Evolutionary conservation across 2,797 vertebrate species (phyloP).

Genomic region (Bradypus variegatus): DNA sequence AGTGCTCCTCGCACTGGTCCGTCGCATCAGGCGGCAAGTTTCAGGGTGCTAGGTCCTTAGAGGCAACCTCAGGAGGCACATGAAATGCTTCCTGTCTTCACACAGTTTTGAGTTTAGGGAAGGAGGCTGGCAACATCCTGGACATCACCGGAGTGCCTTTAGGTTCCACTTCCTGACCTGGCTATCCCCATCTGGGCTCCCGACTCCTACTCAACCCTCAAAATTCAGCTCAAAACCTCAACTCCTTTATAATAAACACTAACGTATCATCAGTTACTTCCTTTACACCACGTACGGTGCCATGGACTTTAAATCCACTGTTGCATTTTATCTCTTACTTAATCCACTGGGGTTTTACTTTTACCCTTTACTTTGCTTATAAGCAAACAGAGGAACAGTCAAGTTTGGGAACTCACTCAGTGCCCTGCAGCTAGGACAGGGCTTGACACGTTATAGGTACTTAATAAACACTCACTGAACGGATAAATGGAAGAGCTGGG

Average conservation of each 20-base stretch:
- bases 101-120: fast-evolving
- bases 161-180: fast-evolving
- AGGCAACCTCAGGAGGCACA: fast-evolving
- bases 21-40: fast-evolving
- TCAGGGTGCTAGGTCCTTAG: neutral
- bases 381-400: neutral
- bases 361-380: neutral
- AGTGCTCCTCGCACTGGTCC: fast-evolving
- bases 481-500: neutral
- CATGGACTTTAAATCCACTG: fast-evolving
- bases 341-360: neutral
- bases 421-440: fast-evolving
- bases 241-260: fast-evolving
- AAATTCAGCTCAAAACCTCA: neutral
- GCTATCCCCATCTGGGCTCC: neutral
- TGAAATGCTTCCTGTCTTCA: fast-evolving
- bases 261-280: fast-evolving
- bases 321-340: neutral
- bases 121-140: fast-evolving
- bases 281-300: fast-evolving
- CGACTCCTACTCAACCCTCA: neutral
- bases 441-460: fast-evolving
- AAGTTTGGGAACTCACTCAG: fast-evolving
- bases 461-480: no score
- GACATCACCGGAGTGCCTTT: fast-evolving